Percentiles rank a stretch among this genome's conserved stretches.
Conservation (phyloP, 1,140 invertebrate species). For the Trachelipus rathkii region DNA sequence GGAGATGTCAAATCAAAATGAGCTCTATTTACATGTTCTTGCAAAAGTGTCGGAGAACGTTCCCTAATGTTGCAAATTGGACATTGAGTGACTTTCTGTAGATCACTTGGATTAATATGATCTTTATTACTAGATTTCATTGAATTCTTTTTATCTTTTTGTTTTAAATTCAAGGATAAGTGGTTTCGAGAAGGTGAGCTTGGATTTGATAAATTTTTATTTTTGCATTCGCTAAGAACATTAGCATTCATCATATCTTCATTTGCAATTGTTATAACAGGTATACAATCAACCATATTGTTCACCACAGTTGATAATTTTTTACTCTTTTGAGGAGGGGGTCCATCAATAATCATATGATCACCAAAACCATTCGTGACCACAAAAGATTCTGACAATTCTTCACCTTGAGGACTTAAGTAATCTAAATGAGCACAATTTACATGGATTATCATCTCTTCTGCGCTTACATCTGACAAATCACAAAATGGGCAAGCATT, state of each 20-base stretch:
- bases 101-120: neutral
- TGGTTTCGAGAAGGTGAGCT: conserved; percentile 60
- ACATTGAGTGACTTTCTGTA: conserved; percentile 55
- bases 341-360: conserved; percentile 50
- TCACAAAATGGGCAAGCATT: conserved; percentile 77
- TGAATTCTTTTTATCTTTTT: conserved; percentile 18
- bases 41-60: conserved; percentile 65
- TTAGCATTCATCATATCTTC: conserved; percentile 36
- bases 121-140: conserved; percentile 14
- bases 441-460: conserved; percentile 71
- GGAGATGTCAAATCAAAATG: conserved; percentile 80
- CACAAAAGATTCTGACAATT: conserved; percentile 55
- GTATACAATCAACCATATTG: conserved; percentile 25
- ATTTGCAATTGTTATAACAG: conserved; percentile 34
- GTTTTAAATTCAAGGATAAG: conserved; percentile 59
- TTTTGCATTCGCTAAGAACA: conserved; percentile 34
- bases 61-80: conserved; percentile 74
- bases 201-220: conserved; percentile 17
- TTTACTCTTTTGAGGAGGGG: conserved; percentile 6
- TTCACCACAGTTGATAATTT: neutral
- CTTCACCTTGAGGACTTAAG: conserved; percentile 62
- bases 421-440: conserved; percentile 75
- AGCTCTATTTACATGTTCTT: conserved; percentile 76
- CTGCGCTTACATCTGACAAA: conserved; percentile 62
- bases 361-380: conserved; percentile 53